Evolutionary conservation across 2,888 invertebrate species (phyloP).

Genomic region (Lysandra coridon): DNA sequence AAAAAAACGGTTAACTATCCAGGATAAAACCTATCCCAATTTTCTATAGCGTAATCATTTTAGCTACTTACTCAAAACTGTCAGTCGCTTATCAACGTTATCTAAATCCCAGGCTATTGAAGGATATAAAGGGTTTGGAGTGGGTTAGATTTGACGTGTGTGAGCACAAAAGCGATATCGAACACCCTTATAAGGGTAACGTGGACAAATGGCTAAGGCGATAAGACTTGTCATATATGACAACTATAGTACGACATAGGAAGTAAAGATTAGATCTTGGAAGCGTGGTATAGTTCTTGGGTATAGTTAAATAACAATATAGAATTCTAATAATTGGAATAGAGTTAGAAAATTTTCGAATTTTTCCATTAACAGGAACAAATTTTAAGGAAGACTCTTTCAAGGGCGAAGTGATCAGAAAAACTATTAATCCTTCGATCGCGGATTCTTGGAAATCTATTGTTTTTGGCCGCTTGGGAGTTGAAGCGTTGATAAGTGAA

Average conservation of each 20-base stretch:
- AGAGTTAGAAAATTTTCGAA: too few relatives aligned
- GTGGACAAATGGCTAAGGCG: constrained; percentile 6
- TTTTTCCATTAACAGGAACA: too few relatives aligned
- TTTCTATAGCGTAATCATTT: background rate
- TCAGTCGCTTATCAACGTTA: background rate
- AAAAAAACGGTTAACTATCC: background rate
- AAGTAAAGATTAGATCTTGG: background rate
- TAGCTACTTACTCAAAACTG: background rate
- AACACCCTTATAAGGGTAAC: constrained; percentile 15
- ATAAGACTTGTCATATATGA: constrained; percentile 25
- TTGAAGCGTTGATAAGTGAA: too few relatives aligned
- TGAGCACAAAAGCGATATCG: constrained; percentile 23
- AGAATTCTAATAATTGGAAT: too few relatives aligned
- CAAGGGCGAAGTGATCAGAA: too few relatives aligned
- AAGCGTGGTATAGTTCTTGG: background rate
- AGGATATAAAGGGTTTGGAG: background rate
- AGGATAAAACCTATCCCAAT: background rate
- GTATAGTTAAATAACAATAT: background rate
- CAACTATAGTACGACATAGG: background rate
- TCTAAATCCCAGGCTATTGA: background rate
- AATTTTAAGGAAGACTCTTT: too few relatives aligned
- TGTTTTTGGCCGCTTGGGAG: too few relatives aligned
- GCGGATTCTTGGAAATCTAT: too few relatives aligned
- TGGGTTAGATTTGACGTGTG: constrained; percentile 1
- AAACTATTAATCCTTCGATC: too few relatives aligned